Evolutionary conservation across 2,888 invertebrate genomes (phyloP).

Genomic region (Anorthoa munda): DNA sequence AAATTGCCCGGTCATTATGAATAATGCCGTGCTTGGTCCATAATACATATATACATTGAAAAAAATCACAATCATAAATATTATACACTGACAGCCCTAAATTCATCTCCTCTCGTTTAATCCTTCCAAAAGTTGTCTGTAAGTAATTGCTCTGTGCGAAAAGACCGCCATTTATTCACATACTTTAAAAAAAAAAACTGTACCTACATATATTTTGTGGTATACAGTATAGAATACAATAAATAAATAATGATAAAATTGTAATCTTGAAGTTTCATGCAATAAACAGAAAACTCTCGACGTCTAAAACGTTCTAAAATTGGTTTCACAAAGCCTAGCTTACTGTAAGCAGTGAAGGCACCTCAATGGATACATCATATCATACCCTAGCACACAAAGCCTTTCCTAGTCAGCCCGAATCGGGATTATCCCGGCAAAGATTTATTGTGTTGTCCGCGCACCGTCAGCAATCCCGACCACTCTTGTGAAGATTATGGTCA

Average conservation of each 20-base stretch:
- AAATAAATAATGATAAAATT: too few species aligned
- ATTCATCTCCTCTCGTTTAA: too few species aligned
- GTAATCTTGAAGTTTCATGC: not conserved
- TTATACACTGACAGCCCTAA: too few species aligned
- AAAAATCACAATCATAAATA: too few species aligned
- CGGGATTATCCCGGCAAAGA: slow-evolving; percentile 76
- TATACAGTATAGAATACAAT: too few species aligned
- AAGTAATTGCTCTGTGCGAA: too few species aligned
- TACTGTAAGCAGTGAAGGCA: slow-evolving; percentile 55
- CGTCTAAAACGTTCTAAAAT: slow-evolving; percentile 35
- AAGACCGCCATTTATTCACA: too few species aligned
- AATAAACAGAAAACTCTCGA: not conserved
- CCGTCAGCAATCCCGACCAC: slow-evolving; percentile 68
- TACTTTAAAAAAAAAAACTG: not conserved
- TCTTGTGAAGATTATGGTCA: slow-evolving; percentile 74
- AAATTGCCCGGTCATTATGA: too few species aligned
- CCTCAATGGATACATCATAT: slow-evolving; percentile 66
- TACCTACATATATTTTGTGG: too few species aligned
- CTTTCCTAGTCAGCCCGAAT: slow-evolving; percentile 69
- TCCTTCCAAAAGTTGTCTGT: too few species aligned
- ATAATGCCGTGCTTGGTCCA: too few species aligned
- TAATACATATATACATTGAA: too few species aligned
- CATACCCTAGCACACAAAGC: slow-evolving; percentile 67
- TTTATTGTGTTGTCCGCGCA: slow-evolving; percentile 77
- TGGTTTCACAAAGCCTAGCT: slow-evolving; percentile 46